A percentile compares a stretch with the other conserved stretches of the same genome.
Evolutionary conservation across 64 coral and sea anemone species (phyloP).

Genomic region (Trachythela sp.): DNA sequence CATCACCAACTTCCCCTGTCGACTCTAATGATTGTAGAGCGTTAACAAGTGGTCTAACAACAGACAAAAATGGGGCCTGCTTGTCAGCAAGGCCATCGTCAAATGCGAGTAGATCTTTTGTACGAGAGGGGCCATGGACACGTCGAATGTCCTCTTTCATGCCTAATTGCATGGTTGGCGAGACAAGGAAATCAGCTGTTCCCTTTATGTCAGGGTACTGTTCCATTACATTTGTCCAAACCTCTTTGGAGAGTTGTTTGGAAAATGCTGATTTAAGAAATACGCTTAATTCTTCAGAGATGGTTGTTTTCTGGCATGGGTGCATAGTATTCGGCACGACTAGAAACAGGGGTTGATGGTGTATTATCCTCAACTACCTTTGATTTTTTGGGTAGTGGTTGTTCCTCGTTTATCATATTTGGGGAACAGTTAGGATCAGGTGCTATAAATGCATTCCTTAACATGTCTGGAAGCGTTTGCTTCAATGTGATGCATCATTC

Average conservation of each 20-base stretch:
- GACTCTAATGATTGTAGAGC: neutral
- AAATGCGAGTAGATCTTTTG: constrained; percentile 19
- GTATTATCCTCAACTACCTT: neutral
- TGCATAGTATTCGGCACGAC: neutral
- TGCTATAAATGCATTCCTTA: neutral
- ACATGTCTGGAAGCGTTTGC: neutral
- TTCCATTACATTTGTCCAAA: constrained; percentile 15
- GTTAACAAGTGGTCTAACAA: constrained; percentile 7
- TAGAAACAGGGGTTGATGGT: neutral
- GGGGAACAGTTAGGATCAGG: neutral
- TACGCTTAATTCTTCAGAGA: neutral
- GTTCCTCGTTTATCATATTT: neutral
- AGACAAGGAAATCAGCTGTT: neutral
- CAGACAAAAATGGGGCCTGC: neutral
- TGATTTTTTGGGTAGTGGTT: neutral
- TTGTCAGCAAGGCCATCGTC: constrained; percentile 16
- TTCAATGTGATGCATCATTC: neutral
- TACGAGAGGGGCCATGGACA: neutral
- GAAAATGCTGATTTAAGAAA: constrained; percentile 23
- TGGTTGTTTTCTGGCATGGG: neutral
- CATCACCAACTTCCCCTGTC: neutral
- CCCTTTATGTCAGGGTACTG: constrained; percentile 1
- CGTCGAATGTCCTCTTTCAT: constrained; percentile 18
- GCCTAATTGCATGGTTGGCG: neutral
- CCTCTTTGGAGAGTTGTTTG: constrained; percentile 12